Base-by-base conservation (phyloP, 2,113 vertebrate genomes). In the Pangasianodon hypophthalmus region DNA sequence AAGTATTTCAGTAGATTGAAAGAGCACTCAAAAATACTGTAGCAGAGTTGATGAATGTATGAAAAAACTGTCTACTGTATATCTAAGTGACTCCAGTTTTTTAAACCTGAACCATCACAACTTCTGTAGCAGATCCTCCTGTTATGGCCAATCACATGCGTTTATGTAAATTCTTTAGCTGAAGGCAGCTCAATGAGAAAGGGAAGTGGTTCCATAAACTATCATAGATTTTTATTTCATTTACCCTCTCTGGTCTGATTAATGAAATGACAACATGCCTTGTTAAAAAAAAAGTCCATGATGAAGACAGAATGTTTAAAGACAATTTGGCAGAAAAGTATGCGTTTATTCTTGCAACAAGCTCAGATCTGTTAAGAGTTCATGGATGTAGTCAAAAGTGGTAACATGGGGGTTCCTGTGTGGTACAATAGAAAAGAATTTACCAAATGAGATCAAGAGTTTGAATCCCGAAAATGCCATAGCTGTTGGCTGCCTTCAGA, bases 91-190 rank as follows among this genome's bases (percentile, higher is more conserved):
- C 32, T 19, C 44, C 24, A 13, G 2, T 79, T 26, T 46, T 77
- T 48, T 26, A 9, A 32, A 41, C 8, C 41, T 0, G 21, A 44
- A 77, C 41, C 73, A 24, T 77, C 26, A 21, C 19, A 24, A 46
- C 32, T 54, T 54, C 6, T 32, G 29, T 50, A 80, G 46, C 46
- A 8, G 48, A 32, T 81, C n/a, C 79, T 81, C 29, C 18, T 54
- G 79, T 81, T 81, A 9, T 1, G 26, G 29, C 18, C 29, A 32
- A n/a, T 18, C 26, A 54, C 50, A 54, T 81, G 29, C 48, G 32
- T 52, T 80, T 19, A 19, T n/a, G 79, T 81, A 81, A 81, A 81
- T 81, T 52, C 32, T 81, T 81, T 54, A 81, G 79, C 48, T 54
- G 3, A 81, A 32, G 50, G 50, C 14, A 32, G 50, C 29, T 81